Percentiles rank a stretch among this genome's conserved stretches.
Conservation (phyloP, 2,797 vertebrate species). For the Sebastes matsubarae region DNA sequence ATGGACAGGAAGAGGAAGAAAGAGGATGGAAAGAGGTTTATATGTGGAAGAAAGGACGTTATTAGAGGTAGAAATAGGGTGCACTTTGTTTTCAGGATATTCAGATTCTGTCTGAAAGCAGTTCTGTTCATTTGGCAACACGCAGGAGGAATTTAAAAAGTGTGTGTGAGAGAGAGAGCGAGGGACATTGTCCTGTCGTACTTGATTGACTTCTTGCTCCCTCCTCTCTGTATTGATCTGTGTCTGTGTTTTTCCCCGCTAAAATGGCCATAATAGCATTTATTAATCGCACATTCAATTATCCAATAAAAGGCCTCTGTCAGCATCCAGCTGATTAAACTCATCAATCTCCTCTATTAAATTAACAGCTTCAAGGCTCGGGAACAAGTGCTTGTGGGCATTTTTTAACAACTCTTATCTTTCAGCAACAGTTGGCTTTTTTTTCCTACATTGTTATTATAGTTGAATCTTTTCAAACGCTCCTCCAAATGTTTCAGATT, state of each 20-base stretch:
- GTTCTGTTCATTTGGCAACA: background rate
- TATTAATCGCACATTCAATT: slow-evolving; percentile 79
- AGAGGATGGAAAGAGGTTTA: background rate
- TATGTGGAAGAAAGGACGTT: background rate
- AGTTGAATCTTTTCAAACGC: background rate
- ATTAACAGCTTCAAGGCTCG: slow-evolving; percentile 48
- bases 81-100: slow-evolving; percentile 1
- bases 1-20: slow-evolving; percentile 1
- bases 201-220: background rate
- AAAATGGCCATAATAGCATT: slow-evolving; percentile 67
- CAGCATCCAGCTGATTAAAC: slow-evolving; percentile 72
- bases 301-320: slow-evolving; percentile 68
- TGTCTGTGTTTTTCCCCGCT: slow-evolving; percentile 37
- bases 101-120: background rate
- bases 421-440: slow-evolving; percentile 50
- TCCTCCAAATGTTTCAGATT: background rate
- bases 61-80: background rate
- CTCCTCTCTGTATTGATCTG: slow-evolving; percentile 41
- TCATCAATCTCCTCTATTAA: slow-evolving; percentile 72
- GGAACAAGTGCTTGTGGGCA: slow-evolving; percentile 32
- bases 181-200: background rate
- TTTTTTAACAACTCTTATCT: slow-evolving; percentile 53
- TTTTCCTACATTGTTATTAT: background rate
- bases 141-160: background rate
- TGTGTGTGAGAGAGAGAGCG: background rate